These are phyloP conservation scores for Minunthozetes semirufus DNA, from an alignment of 2,888 invertebrate species.

Conservation along the genomic window DNA sequence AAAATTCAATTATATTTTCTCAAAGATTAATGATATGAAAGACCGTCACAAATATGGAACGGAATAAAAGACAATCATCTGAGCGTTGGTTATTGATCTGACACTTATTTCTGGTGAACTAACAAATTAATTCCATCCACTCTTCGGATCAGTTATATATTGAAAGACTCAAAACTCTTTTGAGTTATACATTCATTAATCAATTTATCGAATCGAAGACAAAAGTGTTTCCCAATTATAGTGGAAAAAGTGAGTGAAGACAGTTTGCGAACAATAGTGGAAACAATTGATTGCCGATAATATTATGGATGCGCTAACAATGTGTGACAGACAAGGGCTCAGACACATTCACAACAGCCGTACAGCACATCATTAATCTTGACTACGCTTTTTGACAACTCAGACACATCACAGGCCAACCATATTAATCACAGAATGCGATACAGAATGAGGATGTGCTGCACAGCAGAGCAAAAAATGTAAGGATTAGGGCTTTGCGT, in stretches of 20 bases:
- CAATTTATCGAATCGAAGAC: too few relatives aligned
- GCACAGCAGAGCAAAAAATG: neutral
- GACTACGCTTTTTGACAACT: neutral
- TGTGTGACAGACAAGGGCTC: neutral
- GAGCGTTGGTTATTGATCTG: too few relatives aligned
- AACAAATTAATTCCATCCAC: too few relatives aligned
- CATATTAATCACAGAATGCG: neutral
- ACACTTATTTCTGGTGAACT: too few relatives aligned
- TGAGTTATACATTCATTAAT: too few relatives aligned
- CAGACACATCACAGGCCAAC: neutral
- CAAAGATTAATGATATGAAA: neutral
- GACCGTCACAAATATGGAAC: neutral
- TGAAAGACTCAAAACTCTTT: too few relatives aligned
- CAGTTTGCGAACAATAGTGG: neutral
- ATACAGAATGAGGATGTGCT: neutral
- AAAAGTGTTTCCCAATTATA: neutral
- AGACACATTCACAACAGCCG: neutral
- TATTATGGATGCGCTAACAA: conserved; percentile 16
- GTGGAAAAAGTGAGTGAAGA: neutral
- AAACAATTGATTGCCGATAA: neutral
- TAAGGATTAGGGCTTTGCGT: neutral
- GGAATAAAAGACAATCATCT: neutral
- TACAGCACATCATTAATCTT: conserved; percentile 11
- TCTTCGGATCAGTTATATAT: too few relatives aligned
- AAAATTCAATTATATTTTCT: too few relatives aligned